These are phyloP conservation scores for Erpobdella octoculata DNA, from an alignment of 2,888 invertebrate genomes.

Conservation along the genomic window DNA sequence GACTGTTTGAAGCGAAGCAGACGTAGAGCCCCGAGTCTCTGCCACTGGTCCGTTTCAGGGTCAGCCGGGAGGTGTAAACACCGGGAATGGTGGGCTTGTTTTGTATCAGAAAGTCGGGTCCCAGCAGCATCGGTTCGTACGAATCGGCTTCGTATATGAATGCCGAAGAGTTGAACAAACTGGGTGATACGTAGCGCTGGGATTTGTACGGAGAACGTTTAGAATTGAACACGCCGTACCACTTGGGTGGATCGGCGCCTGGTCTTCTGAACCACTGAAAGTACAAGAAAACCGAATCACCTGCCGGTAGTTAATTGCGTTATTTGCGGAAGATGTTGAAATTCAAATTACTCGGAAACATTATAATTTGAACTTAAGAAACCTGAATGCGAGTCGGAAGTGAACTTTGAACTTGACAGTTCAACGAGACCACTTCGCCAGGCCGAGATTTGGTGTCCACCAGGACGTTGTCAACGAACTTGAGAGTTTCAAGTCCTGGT, in stretches of 20 bases:
- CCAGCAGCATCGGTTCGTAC: not conserved
- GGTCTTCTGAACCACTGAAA: constrained; percentile 17
- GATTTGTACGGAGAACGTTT: not conserved
- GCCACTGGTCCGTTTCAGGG: not conserved
- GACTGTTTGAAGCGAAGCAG: not conserved
- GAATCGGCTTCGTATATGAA: not conserved
- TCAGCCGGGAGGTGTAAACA: not conserved
- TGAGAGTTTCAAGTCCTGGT: not conserved
- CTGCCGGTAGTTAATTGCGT: not conserved
- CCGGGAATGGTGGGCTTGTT: not conserved
- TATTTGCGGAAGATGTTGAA: too few species aligned
- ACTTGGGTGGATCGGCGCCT: not conserved
- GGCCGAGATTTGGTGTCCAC: not conserved
- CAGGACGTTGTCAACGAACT: not conserved
- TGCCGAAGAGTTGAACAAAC: not conserved
- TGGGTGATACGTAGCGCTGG: not conserved
- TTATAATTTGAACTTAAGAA: too few species aligned
- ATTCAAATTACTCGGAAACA: too few species aligned
- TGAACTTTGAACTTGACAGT: not conserved
- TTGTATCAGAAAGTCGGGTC: not conserved
- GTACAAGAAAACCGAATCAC: not conserved
- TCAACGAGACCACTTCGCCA: not conserved
- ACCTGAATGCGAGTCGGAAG: not conserved
- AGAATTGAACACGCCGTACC: not conserved
- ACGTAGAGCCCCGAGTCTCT: not conserved